Conservation (phyloP, 2,797 vertebrate genomes). For the Gobio occitaniae region DNA sequence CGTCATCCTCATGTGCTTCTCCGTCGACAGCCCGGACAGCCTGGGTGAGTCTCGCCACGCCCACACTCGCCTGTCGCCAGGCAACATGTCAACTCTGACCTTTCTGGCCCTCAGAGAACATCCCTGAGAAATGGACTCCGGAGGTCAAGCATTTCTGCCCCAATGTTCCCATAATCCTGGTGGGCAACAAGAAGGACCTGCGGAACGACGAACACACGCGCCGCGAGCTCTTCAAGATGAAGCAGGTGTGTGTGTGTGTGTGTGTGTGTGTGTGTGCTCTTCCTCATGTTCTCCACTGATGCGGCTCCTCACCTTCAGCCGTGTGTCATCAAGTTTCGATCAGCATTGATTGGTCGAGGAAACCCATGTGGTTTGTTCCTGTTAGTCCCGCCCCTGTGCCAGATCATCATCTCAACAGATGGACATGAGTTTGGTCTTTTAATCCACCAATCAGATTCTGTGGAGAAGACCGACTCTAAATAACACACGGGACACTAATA, state of each 20-base stretch:
- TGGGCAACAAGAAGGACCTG: slow-evolving; percentile 98
- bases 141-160: slow-evolving; percentile 99
- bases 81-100: background rate
- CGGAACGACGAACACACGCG: slow-evolving; percentile 97
- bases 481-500: no score
- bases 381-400: no score
- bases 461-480: no score
- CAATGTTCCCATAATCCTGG: slow-evolving; percentile 97
- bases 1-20: slow-evolving; percentile 91
- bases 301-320: no score
- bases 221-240: slow-evolving; percentile 97
- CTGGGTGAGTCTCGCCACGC: slow-evolving; percentile 74
- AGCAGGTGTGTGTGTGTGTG: slow-evolving; percentile 81
- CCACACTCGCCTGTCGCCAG: background rate
- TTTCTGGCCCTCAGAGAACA: slow-evolving; percentile 85
- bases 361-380: no score
- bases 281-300: no score
- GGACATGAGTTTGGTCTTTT: no score
- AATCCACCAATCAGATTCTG: no score
- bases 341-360: no score
- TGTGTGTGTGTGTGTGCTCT: no score
- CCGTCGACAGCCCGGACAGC: slow-evolving; percentile 89
- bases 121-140: slow-evolving; percentile 98
- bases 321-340: no score
- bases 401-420: no score